Percentiles rank a stretch among this genome's conserved stretches.
Conservation (phyloP, 2,888 invertebrate species). For the Galerucella nymphaeae region DNA sequence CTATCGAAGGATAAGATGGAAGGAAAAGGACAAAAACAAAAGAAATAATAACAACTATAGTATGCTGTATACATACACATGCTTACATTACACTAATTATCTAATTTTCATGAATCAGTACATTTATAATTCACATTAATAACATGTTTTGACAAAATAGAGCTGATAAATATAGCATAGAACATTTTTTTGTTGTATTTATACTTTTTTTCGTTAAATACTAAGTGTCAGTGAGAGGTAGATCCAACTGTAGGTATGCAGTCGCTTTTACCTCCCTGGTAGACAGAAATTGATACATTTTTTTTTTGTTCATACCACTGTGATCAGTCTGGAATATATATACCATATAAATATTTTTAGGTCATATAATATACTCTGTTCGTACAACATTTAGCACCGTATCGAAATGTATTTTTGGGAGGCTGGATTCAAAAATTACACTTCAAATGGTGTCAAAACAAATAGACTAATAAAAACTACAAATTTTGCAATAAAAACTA, state of each 20-base stretch:
- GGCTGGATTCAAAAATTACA: slow-evolving; percentile 61
- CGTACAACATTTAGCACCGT: slow-evolving; percentile 40
- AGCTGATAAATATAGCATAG: slow-evolving; percentile 58
- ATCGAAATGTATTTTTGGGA: slow-evolving; percentile 57
- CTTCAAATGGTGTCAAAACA: slow-evolving; percentile 42
- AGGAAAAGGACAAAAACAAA: slow-evolving; percentile 41
- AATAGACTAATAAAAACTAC: slow-evolving; percentile 24
- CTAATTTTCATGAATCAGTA: slow-evolving; percentile 63
- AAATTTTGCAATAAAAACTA: slow-evolving; percentile 5
- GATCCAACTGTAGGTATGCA: slow-evolving; percentile 28
- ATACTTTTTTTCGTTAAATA: slow-evolving; percentile 53
- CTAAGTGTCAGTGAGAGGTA: slow-evolving; percentile 37
- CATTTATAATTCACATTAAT: slow-evolving; percentile 59
- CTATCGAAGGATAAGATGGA: not conserved
- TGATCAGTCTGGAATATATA: slow-evolving; percentile 47
- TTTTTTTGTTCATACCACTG: slow-evolving; percentile 22
- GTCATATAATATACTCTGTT: slow-evolving; percentile 40
- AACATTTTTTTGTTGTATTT: slow-evolving; percentile 57
- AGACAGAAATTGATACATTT: slow-evolving; percentile 36
- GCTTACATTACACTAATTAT: slow-evolving; percentile 59
- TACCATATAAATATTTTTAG: slow-evolving; percentile 6
- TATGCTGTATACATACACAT: slow-evolving; percentile 64
- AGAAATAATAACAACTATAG: slow-evolving; percentile 58
- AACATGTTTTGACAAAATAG: slow-evolving; percentile 64
- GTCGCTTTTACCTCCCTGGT: slow-evolving; percentile 31